phyloP scores from a whole-genome alignment of 2,113 vertebrate genomes.

The Sylvia atricapilla region DNA sequence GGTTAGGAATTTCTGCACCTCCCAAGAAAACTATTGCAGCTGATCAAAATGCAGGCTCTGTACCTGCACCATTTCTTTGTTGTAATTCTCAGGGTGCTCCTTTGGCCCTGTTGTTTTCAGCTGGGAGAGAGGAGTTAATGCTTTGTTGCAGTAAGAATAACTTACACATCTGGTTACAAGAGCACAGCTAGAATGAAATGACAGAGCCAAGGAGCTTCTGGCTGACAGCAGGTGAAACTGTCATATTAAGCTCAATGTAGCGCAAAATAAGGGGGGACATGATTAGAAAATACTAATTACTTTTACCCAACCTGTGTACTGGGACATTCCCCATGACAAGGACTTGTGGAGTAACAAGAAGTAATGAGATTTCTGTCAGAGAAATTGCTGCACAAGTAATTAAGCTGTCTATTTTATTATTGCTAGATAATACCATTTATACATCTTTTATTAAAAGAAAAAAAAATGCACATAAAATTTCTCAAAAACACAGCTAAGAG shows the following conservation, averaged over 20 bases:
- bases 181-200: background rate
- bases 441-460: background rate
- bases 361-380: constrained; percentile 27
- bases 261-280: background rate
- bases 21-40: background rate
- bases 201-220: background rate
- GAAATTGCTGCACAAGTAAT: background rate
- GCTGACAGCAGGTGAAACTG: background rate
- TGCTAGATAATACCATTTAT: background rate
- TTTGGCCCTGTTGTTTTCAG: background rate
- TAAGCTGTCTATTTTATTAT: background rate
- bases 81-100: background rate
- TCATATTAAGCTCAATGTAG: background rate
- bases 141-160: background rate
- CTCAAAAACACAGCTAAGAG: background rate
- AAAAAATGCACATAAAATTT: background rate
- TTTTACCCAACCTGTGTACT: background rate
- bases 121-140: background rate
- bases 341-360: background rate
- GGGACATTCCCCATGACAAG: background rate
- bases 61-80: background rate
- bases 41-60: background rate
- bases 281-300: constrained; percentile 35
- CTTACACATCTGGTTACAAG: background rate
- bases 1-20: background rate